Conservation (phyloP, 2,113 vertebrate genomes). For the Seriola dumerili region DNA sequence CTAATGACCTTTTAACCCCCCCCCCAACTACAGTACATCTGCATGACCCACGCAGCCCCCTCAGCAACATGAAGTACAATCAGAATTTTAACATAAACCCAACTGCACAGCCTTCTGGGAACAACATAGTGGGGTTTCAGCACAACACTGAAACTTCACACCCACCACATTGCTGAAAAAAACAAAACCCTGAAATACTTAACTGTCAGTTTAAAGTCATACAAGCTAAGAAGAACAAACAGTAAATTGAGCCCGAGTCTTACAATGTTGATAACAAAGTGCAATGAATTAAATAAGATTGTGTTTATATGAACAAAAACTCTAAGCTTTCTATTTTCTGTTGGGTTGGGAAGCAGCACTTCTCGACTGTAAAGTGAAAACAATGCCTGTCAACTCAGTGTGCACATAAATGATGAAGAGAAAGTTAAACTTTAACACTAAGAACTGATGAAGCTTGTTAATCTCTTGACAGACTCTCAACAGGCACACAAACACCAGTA, state of each 20-base stretch:
- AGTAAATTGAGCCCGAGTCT: not conserved
- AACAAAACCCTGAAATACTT: not conserved
- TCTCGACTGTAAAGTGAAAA: constrained; percentile 3
- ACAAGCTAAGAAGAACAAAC: not conserved
- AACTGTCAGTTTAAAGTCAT: not conserved
- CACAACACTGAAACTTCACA: constrained; percentile 33
- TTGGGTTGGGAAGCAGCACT: not conserved
- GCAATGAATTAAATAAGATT: not conserved
- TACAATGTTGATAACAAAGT: not conserved
- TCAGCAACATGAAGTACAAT: not conserved
- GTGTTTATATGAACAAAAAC: not conserved
- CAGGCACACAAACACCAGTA: not conserved
- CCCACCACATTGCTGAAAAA: not conserved
- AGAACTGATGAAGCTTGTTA: not conserved
- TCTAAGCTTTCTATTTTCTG: not conserved
- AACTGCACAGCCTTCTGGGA: not conserved
- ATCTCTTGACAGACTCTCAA: constrained; percentile 13
- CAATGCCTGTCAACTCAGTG: not conserved
- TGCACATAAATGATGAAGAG: constrained; percentile 4
- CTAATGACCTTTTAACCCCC: not conserved
- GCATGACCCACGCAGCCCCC: not conserved
- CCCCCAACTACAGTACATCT: not conserved
- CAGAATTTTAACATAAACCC: constrained; percentile 4
- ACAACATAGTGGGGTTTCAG: not conserved
- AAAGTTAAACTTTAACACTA: constrained; percentile 55